A percentile compares a stretch with the other conserved stretches of the same genome.
phyloP scores from a whole-genome alignment of 2,888 invertebrate genomes.

The Scelioninae gen. 1 region DNA sequence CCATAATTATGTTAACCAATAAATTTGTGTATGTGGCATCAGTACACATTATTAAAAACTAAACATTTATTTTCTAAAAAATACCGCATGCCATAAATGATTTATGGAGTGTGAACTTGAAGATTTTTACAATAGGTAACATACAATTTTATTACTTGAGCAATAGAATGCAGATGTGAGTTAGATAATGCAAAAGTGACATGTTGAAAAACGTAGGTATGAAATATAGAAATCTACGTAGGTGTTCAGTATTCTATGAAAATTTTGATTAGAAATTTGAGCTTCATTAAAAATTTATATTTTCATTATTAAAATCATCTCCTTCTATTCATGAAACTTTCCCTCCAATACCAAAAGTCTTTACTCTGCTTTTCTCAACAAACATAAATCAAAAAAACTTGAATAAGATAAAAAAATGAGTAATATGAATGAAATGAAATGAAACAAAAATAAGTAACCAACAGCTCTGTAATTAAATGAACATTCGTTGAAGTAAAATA shows the following conservation, averaged over 20 bases:
- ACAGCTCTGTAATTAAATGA: not conserved
- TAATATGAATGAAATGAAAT: not conserved
- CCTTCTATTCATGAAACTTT: no score
- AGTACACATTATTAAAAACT: no score
- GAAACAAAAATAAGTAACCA: not conserved
- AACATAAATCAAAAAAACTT: not conserved
- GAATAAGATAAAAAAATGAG: not conserved
- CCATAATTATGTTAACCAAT: no score
- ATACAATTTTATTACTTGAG: conserved; percentile 1
- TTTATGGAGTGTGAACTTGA: not conserved
- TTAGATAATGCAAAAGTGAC: conserved; percentile 1
- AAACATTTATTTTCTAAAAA: not conserved
- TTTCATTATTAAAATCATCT: no score
- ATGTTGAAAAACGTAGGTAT: conserved; percentile 9
- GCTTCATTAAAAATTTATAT: not conserved
- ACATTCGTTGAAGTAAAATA: not conserved
- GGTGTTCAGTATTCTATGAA: conserved; percentile 6
- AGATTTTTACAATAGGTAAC: not conserved
- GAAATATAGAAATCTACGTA: conserved; percentile 3
- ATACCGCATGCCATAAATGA: not conserved
- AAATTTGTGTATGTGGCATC: no score
- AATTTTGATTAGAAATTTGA: conserved; percentile 10
- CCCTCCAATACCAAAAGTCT: no score
- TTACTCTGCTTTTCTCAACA: no score
- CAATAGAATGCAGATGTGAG: not conserved